Conservation (phyloP, 2,113 vertebrate species). For the Mirza zaza region DNA sequence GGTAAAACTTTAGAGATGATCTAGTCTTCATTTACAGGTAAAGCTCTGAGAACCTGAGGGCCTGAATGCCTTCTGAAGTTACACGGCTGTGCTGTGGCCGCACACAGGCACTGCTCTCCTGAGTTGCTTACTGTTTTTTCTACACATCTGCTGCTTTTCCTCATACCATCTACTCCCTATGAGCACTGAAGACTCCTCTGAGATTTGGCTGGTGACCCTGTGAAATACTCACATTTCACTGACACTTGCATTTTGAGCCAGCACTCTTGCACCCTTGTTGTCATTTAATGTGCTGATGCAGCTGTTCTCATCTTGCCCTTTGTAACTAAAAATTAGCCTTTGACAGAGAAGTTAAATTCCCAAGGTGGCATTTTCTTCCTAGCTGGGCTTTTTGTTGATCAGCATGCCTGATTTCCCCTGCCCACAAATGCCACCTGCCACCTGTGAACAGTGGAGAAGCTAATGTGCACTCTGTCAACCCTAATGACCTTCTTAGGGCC, state of each 20-base stretch:
- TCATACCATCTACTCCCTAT: neutral
- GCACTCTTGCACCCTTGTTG: neutral
- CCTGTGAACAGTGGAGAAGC: neutral
- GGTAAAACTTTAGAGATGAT: neutral
- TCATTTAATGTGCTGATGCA: neutral
- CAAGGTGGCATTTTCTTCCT: neutral
- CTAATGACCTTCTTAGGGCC: neutral
- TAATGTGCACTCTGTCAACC: neutral
- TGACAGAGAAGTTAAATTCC: neutral
- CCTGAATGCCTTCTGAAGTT: neutral
- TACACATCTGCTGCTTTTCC: neutral
- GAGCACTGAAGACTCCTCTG: neutral
- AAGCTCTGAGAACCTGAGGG: neutral
- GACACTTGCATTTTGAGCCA: neutral
- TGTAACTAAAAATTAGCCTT: neutral
- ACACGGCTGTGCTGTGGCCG: fast-evolving
- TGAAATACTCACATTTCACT: neutral
- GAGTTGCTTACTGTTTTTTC: neutral
- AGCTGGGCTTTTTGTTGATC: neutral
- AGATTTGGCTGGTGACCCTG: neutral
- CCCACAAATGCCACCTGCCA: neutral
- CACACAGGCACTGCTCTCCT: neutral
- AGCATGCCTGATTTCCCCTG: neutral
- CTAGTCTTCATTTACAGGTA: neutral
- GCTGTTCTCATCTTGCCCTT: neutral